These are phyloP conservation scores for Sesamia inferens DNA, from an alignment of 2,888 invertebrate genomes.

Conservation along the genomic window DNA sequence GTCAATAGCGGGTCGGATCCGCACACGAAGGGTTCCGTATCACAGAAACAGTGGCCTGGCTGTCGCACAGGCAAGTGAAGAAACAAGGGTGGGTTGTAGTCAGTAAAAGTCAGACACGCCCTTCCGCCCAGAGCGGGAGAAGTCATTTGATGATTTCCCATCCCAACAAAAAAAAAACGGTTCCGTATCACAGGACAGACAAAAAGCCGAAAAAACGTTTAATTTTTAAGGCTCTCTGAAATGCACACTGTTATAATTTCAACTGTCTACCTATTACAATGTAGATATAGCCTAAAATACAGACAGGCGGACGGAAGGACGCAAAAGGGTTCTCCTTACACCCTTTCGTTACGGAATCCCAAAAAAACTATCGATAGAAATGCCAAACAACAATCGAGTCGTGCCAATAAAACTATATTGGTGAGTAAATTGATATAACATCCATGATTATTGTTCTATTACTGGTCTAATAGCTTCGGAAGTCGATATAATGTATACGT, in stretches of 20 bases:
- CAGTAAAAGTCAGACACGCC: too few species aligned
- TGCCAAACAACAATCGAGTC: constrained; percentile 5
- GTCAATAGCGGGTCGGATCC: too few species aligned
- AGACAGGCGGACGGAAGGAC: not conserved
- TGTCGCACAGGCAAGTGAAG: too few species aligned
- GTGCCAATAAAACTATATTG: constrained; percentile 14
- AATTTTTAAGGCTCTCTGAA: not conserved
- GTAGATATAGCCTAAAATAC: not conserved
- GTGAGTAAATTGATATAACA: constrained; percentile 41
- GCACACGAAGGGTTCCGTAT: not conserved
- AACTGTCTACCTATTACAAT: not conserved
- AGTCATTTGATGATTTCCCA: too few species aligned
- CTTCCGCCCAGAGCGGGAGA: too few species aligned
- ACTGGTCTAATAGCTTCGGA: constrained; percentile 20
- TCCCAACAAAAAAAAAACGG: too few species aligned
- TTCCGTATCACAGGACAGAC: not conserved
- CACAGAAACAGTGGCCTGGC: too few species aligned
- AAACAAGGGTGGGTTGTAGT: too few species aligned
- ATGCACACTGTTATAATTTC: not conserved
- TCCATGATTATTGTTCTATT: constrained; percentile 42
- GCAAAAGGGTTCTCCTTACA: not conserved
- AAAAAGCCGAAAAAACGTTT: not conserved
- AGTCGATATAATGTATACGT: not conserved
- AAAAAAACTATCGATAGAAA: not conserved
- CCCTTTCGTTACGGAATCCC: not conserved